phyloP scores from a whole-genome alignment of 1,140 invertebrate genomes.

The Heliconius hermathena region DNA sequence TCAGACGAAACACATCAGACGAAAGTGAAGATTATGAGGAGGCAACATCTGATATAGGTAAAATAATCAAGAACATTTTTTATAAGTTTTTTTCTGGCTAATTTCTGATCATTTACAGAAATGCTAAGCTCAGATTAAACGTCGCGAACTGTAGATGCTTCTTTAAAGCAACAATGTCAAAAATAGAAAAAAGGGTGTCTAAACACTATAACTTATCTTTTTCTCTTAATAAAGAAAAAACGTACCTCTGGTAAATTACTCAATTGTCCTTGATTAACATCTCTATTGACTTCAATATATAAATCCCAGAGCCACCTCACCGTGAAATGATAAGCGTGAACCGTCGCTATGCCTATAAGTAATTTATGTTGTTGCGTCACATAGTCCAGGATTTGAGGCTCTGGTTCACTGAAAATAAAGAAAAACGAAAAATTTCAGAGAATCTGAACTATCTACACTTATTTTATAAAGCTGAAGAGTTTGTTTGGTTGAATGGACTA shows the following conservation, averaged over 20 bases:
- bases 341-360: slow-evolving; percentile 91
- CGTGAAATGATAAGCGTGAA: slow-evolving; percentile 89
- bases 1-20: no score
- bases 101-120: no score
- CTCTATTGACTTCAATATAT: slow-evolving; percentile 88
- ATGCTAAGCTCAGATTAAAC: no score
- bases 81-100: no score
- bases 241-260: slow-evolving; percentile 90
- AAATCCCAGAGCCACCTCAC: slow-evolving; percentile 89
- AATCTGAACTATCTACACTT: no score
- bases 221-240: not conserved
- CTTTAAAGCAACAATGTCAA: no score
- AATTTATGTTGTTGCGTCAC: slow-evolving; percentile 96
- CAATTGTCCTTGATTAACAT: slow-evolving; percentile 89
- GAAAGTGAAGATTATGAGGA: no score
- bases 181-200: not conserved
- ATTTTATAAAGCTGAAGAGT: no score
- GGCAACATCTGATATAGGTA: no score
- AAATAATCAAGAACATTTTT: no score
- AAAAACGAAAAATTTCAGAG: not conserved
- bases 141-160: no score
- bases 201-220: not conserved
- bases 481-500: no score
- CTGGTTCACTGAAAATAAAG: slow-evolving; percentile 84
- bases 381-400: slow-evolving; percentile 96